phyloP scores from a whole-genome alignment of 2,888 invertebrate genomes.

The Lithophane socia region DNA sequence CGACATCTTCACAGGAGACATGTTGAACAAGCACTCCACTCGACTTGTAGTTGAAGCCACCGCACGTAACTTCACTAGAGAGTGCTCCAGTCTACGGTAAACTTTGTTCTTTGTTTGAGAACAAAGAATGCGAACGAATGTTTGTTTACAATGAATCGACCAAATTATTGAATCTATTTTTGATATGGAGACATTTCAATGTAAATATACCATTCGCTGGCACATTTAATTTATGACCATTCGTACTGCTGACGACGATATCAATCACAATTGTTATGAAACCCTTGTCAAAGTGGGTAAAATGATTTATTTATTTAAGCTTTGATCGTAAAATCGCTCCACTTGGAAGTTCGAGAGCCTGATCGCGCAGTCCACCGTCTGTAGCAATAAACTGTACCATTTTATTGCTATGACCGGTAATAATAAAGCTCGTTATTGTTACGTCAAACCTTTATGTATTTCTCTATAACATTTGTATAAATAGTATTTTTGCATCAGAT shows the following conservation, averaged over 20 bases:
- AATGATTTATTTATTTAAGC: slow-evolving; percentile 80
- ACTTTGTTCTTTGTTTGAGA: slow-evolving; percentile 74
- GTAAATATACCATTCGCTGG: slow-evolving; percentile 48
- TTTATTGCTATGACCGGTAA: slow-evolving; percentile 80
- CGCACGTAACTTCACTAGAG: slow-evolving; percentile 79
- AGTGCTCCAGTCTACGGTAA: slow-evolving; percentile 73
- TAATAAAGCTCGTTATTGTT: slow-evolving; percentile 76
- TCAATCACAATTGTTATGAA: slow-evolving; percentile 69
- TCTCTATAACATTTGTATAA: slow-evolving; percentile 34
- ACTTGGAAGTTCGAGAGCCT: slow-evolving; percentile 79
- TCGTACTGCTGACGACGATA: slow-evolving; percentile 53
- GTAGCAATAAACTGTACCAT: slow-evolving; percentile 80
- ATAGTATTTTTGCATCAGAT: slow-evolving; percentile 26
- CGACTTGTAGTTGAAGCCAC: slow-evolving; percentile 78
- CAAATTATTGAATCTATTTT: slow-evolving; percentile 54
- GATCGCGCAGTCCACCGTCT: slow-evolving; percentile 73
- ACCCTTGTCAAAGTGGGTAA: slow-evolving; percentile 71
- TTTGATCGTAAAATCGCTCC: slow-evolving; percentile 77
- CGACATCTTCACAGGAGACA: slow-evolving; percentile 82
- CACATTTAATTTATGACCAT: slow-evolving; percentile 51
- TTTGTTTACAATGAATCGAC: slow-evolving; percentile 64
- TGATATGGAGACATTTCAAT: slow-evolving; percentile 37
- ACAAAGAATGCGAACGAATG: slow-evolving; percentile 66
- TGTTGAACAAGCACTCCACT: slow-evolving; percentile 85
- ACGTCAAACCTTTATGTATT: slow-evolving; percentile 70